phyloP scores from a whole-genome alignment of 2,888 invertebrate species.

The Xanthorhoe designata region DNA sequence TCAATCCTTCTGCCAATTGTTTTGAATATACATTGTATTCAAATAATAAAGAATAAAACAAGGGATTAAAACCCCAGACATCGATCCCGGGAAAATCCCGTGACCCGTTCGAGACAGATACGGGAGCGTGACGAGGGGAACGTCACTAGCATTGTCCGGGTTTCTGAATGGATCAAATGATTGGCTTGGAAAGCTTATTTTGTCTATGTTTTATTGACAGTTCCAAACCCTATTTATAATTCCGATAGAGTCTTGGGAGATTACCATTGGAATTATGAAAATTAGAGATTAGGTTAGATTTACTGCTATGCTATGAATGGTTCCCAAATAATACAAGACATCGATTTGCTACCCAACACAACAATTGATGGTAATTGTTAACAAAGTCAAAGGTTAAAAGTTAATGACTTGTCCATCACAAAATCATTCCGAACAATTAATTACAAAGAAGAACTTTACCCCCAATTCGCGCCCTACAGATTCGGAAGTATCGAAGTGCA shows the following conservation, averaged over 20 bases:
- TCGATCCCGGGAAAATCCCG: conserved; percentile 15
- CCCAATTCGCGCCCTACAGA: conserved; percentile 49
- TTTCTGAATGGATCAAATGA: conserved; percentile 44
- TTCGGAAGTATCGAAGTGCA: conserved; percentile 61
- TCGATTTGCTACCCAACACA: neutral
- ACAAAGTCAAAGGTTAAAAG: neutral
- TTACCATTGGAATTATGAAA: neutral
- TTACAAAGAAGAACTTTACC: conserved; percentile 23
- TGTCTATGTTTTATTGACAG: neutral
- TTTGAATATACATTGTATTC: neutral
- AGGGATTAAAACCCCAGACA: conserved; percentile 21
- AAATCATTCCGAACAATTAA: conserved; percentile 18
- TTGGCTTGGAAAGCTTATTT: conserved; percentile 17
- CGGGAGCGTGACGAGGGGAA: conserved; percentile 58
- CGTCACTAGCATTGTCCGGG: conserved; percentile 54
- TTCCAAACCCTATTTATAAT: neutral
- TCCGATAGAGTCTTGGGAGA: neutral
- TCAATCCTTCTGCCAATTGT: neutral
- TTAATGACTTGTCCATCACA: neutral
- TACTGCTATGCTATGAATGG: no score
- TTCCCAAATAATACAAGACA: no score
- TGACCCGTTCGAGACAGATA: conserved; percentile 22
- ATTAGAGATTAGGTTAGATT: neutral
- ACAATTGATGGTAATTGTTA: neutral
- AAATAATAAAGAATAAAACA: neutral